Conservation (phyloP, 2,113 vertebrate genomes). For the Muscicapa adusta region DNA sequence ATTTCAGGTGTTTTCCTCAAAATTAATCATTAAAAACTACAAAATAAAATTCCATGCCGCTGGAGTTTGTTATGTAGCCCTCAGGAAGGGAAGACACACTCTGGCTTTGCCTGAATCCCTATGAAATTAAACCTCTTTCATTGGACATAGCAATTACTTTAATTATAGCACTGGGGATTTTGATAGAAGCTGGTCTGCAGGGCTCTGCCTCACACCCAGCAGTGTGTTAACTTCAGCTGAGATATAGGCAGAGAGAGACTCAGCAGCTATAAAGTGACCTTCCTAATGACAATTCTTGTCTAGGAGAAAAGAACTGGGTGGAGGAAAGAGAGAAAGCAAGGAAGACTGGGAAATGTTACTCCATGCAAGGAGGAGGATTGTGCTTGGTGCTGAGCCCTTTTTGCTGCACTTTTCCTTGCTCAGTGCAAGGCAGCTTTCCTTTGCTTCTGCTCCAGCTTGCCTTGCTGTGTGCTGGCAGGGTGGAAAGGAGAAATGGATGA, state of each 20-base stretch:
- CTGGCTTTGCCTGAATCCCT: conserved; percentile 71
- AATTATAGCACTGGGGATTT: conserved; percentile 71
- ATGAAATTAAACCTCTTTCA: conserved; percentile 76
- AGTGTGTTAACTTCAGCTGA: conserved; percentile 10
- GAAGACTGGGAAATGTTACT: neutral
- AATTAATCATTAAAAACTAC: neutral
- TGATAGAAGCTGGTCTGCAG: neutral
- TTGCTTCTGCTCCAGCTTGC: neutral
- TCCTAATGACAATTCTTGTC: neutral
- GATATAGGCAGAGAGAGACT: neutral
- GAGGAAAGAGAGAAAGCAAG: neutral
- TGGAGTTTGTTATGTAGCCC: neutral
- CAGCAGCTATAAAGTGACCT: neutral
- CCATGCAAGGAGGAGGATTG: neutral
- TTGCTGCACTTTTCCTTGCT: neutral
- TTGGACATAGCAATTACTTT: conserved; percentile 73
- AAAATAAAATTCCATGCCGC: neutral
- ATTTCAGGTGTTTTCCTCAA: neutral
- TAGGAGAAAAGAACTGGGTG: neutral
- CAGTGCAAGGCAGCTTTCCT: rapidly evolving
- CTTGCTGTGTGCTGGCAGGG: neutral
- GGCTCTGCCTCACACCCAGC: conserved; percentile 29
- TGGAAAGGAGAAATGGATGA: neutral
- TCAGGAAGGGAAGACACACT: conserved; percentile 56
- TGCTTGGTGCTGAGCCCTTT: neutral